Base-by-base conservation (phyloP, 2,797 vertebrate species). In the Hypotaenidia philippensis region DNA sequence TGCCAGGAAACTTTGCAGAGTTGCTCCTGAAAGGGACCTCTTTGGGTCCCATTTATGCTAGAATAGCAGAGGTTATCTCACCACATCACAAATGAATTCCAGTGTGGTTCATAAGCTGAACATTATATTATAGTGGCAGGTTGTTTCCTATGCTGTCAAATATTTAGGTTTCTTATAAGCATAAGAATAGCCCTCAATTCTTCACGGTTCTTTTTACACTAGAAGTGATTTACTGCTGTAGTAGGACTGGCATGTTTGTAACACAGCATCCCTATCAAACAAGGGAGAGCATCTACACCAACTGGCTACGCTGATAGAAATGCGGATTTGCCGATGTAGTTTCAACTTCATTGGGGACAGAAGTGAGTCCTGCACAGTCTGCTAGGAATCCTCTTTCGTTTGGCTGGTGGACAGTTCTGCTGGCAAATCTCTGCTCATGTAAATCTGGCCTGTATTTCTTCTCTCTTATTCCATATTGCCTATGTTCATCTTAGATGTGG, bases 121-220 rank as follows among this genome's bases (percentile, higher is more conserved):
- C 11, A 0, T 78, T 89, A 0, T 76, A 69, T 90, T 94, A 96
- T 90, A 86, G 72, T 91, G 59, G 69, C 85, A 92, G 44, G 82
- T 96, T 95, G 85, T 91, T 96, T 95, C 85, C 87, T 95, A 52
- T 83, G 68, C n/a, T 90, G 80, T 91, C 80, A 84, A 74, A 79
- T 90, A 23, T 84, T 79, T 91, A 74, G 9, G 27, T 90, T 95
- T 90, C 55, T 86, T 95, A 22, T 38, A 57, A 69, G 59, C 44
- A 11, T 60, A 91, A 70, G 53, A 86, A 65, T 80, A 87, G 59
- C 52, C 13, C 47, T 72, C 74, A 83, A 69, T 84, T 93, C 45
- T 66, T 92, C 88, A 85, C 55, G 64, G 0, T 52, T 75, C 26
- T 69, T 94, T 61, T 88, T 82, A 56, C 13, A 4, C 38, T 36